Base-by-base conservation (phyloP, 2,888 invertebrate species). In the Dynastes tityus region DNA sequence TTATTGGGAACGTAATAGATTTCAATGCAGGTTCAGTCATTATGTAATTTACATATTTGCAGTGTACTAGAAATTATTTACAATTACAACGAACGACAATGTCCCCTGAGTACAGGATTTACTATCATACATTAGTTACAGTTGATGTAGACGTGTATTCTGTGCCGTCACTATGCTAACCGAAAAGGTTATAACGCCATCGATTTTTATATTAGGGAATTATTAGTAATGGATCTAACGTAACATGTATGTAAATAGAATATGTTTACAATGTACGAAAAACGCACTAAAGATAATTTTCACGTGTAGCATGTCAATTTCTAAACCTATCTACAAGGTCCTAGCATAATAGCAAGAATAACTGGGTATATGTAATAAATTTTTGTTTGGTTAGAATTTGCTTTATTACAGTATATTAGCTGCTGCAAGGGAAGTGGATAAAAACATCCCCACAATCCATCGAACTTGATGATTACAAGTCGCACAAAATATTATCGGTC, bases 161-260 rank as follows among this genome's bases (percentile, higher is more conserved):
- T 37, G 45, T 67, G 6, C 9, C 49, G 67, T 68, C 49, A 49
- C 16, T 27, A 27, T 11, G 27, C 45, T 49, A 68, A 29, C 2
- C 49, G 67, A 49, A 65, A 68, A 27, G 40, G 9, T 2, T 61
- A 61, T 27, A 61, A n/a, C 55, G 55, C 29, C 53, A 71, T 58
- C 16, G 55, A 71, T 58, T 58, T 71, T 71, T 71, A 71, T 71
- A 71, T 71, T 71, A 71, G 22, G 32, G 71, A n/a, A 55, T 55
- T 71, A 55, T 53, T 71, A 55, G 55, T 40, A 58, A 71, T 71
- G 40, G 13, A 37, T 37, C 4, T 58, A 37, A 27, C 55, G 27
- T 32, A 32, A 71, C 51, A 53, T 70, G 40, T 67, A 67, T 40
- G 40, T 45, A 45, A 67, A 67, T 45, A 45, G n/a, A 32, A 16